phyloP scores from a whole-genome alignment of 2,113 vertebrate genomes.

The Hippocampus mohnikei region DNA sequence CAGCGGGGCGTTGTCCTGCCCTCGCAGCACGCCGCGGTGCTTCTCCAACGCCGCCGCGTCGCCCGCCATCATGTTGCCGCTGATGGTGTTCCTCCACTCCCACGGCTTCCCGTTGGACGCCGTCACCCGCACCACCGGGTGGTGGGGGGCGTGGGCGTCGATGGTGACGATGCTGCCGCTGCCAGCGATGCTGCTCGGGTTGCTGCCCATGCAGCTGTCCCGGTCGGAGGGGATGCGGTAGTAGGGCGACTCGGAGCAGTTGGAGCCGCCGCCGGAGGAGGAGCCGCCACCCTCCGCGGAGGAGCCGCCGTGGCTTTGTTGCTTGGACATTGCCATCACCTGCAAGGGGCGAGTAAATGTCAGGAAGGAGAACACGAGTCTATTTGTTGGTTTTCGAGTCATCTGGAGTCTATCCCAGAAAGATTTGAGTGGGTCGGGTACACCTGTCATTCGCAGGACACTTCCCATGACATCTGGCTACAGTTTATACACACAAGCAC shows the following conservation, averaged over 20 bases:
- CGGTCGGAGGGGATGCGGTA: conserved; percentile 87
- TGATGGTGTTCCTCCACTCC: conserved; percentile 84
- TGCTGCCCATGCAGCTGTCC: conserved; percentile 77
- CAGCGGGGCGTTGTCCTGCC: conserved; percentile 63
- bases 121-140: conserved; percentile 87
- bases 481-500: too few relatives aligned
- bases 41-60: conserved; percentile 59
- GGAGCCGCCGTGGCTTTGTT: conserved; percentile 72
- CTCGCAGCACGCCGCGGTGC: conserved; percentile 61
- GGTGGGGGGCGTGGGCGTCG: conserved; percentile 89
- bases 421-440: too few relatives aligned
- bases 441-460: too few relatives aligned
- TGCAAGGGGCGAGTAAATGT: conserved; percentile 21
- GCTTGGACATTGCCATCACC: conserved; percentile 95
- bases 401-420: not conserved
- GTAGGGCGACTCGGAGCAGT: conserved; percentile 88
- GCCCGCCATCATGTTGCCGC: conserved; percentile 60
- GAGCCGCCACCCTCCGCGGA: conserved; percentile 77
- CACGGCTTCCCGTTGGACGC: conserved; percentile 77
- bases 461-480: too few relatives aligned
- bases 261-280: conserved; percentile 80
- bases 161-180: conserved; percentile 88
- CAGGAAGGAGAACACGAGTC: not conserved
- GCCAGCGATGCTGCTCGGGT: conserved; percentile 78
- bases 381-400: not conserved